These are phyloP conservation scores for Trachurus trachurus DNA, from an alignment of 2,797 vertebrate species.

Conservation along the genomic window DNA sequence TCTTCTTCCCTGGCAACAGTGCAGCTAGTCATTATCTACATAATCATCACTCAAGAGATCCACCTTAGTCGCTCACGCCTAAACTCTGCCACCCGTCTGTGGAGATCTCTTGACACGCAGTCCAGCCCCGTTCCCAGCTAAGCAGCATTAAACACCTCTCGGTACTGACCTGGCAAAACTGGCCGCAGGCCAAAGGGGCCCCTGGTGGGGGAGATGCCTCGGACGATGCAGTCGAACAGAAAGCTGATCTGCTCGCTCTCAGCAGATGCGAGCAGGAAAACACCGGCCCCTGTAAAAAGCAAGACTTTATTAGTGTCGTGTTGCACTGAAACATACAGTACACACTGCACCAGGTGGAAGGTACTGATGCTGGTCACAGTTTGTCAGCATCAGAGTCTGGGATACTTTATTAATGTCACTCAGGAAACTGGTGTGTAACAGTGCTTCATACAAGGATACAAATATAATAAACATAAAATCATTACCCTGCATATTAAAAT, in stretches of 20 bases:
- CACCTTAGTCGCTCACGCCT: neutral
- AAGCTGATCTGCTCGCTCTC: slow-evolving; percentile 98
- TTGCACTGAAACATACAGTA: slow-evolving; percentile 4
- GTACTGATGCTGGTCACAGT: too few species aligned
- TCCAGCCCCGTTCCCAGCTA: slow-evolving; percentile 1
- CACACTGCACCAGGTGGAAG: too few species aligned
- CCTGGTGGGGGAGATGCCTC: slow-evolving; percentile 94
- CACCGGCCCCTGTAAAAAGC: slow-evolving; percentile 93
- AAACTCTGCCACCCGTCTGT: neutral
- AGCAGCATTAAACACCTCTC: slow-evolving; percentile 29
- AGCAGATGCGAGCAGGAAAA: slow-evolving; percentile 93
- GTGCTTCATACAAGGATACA: too few species aligned
- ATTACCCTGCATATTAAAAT: too few species aligned
- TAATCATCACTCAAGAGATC: neutral
- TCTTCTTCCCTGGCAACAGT: slow-evolving; percentile 33
- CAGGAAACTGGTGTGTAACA: too few species aligned
- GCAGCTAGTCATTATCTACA: slow-evolving; percentile 1
- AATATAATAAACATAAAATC: too few species aligned
- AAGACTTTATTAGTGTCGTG: slow-evolving; percentile 40
- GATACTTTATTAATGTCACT: too few species aligned
- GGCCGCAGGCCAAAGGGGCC: slow-evolving; percentile 94
- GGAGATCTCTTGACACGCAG: neutral
- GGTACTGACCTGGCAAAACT: slow-evolving; percentile 91
- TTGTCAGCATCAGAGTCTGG: too few species aligned
- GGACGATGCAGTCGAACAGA: slow-evolving; percentile 96